A percentile compares a stretch with the other conserved stretches of the same genome.
These are phyloP conservation scores for Willowsia nigromaculata DNA, from an alignment of 2,888 invertebrate genomes.

Conservation along the genomic window DNA sequence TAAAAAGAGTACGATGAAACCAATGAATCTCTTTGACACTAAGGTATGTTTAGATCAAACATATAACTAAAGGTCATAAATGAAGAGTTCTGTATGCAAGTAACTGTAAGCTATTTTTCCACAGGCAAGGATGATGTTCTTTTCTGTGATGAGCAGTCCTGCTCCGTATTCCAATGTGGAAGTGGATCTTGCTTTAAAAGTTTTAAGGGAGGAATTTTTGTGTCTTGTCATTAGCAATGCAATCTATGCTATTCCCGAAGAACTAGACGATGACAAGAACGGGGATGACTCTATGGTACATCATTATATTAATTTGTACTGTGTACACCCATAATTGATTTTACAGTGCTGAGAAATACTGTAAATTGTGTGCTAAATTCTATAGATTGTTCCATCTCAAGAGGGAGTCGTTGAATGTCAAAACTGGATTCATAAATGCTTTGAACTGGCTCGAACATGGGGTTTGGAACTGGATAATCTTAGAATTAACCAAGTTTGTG, in stretches of 20 bases:
- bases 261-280: conserved; percentile 72
- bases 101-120: background rate
- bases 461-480: conserved; percentile 87
- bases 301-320: background rate
- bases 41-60: no score
- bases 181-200: conserved; percentile 86
- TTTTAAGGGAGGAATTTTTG: conserved; percentile 87
- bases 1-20: conserved; percentile 87
- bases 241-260: conserved; percentile 85
- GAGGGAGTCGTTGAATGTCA: conserved; percentile 82
- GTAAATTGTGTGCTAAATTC: background rate
- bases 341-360: no score
- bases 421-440: conserved; percentile 87
- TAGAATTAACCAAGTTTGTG: conserved; percentile 88
- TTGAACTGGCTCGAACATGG: conserved; percentile 88
- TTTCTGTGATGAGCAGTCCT: conserved; percentile 80
- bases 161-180: conserved; percentile 77
- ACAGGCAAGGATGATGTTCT: conserved; percentile 80
- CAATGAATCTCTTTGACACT: conserved; percentile 87
- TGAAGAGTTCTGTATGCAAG: no score
- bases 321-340: background rate
- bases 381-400: conserved; percentile 69
- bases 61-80: no score
- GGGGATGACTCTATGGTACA: conserved; percentile 35
- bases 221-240: conserved; percentile 87